A percentile compares a stretch with the other conserved stretches of the same genome.
Conservation (phyloP, 2,797 vertebrate species). For the Cheirogaleus major region DNA sequence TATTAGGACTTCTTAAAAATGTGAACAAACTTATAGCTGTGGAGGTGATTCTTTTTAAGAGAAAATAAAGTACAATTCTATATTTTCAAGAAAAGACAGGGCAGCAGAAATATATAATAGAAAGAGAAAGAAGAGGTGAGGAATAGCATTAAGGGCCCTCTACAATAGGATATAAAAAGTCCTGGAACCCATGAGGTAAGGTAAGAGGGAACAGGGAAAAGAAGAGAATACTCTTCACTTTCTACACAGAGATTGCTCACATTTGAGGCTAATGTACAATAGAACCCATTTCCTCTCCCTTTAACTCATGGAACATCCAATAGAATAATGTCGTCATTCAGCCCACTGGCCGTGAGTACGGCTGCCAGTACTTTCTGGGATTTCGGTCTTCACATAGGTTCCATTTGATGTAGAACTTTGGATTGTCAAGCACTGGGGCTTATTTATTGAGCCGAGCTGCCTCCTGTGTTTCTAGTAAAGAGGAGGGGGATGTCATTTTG, state of each 20-base stretch:
- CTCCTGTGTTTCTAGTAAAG: neutral
- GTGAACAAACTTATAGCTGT: neutral
- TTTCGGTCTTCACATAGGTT: neutral
- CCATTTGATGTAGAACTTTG: neutral
- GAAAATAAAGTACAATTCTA: neutral
- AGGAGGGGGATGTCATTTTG: neutral
- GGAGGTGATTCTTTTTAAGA: neutral
- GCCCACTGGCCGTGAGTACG: neutral
- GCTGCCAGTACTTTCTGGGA: neutral
- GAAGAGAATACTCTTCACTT: neutral
- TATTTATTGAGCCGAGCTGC: neutral
- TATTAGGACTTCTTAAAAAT: neutral
- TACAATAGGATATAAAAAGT: neutral
- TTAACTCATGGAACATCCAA: neutral
- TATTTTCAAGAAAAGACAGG: slow-evolving; percentile 2
- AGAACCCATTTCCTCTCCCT: neutral
- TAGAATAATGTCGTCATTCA: neutral
- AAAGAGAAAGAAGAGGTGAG: neutral
- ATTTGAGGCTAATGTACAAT: neutral
- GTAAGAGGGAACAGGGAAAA: neutral
- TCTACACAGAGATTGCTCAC: neutral
- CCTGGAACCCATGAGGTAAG: neutral
- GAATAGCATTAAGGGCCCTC: neutral
- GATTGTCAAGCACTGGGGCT: neutral
- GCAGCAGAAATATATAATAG: neutral